These are phyloP conservation scores for Sabatieria punctata DNA, from an alignment of 2,888 invertebrate species.

Conservation along the genomic window DNA sequence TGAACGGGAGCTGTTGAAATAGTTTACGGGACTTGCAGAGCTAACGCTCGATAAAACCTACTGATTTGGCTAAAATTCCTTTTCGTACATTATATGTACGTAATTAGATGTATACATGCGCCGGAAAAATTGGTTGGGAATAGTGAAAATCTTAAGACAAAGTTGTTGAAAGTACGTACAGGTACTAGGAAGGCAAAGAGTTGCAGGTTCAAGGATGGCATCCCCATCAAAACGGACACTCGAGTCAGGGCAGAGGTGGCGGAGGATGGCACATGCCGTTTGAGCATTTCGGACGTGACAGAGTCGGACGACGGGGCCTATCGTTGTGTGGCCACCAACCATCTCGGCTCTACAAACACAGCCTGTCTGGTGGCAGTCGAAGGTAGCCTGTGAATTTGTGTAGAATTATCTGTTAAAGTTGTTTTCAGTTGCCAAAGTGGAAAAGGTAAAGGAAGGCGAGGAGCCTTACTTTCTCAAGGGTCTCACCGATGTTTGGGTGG, in stretches of 20 bases:
- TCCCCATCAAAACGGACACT: conserved; percentile 2
- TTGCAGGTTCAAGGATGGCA: conserved; percentile 20
- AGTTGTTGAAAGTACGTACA: too few species aligned
- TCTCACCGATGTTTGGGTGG: conserved; percentile 23
- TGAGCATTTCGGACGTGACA: conserved; percentile 40
- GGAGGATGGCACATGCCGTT: conserved; percentile 43
- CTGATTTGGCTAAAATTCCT: too few species aligned
- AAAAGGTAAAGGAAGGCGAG: conserved; percentile 24
- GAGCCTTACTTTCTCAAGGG: conserved; percentile 28
- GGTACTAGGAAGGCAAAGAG: not conserved
- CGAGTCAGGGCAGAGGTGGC: not conserved
- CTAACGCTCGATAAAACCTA: too few species aligned
- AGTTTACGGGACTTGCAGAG: too few species aligned
- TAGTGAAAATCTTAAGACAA: too few species aligned
- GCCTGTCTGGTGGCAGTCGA: conserved; percentile 24
- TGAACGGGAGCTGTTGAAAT: too few species aligned
- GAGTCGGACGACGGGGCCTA: conserved; percentile 43
- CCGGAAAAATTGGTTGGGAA: too few species aligned
- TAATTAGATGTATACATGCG: too few species aligned
- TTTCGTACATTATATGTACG: too few species aligned
- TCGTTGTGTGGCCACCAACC: conserved; percentile 45
- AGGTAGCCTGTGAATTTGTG: conserved; percentile 3
- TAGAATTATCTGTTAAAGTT: not conserved
- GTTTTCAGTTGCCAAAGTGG: conserved; percentile 13
- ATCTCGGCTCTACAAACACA: conserved; percentile 34